Percentiles rank a stretch among this genome's conserved stretches.
Conservation (phyloP, 1,140 invertebrate genomes). For the Nylanderia fulva region DNA sequence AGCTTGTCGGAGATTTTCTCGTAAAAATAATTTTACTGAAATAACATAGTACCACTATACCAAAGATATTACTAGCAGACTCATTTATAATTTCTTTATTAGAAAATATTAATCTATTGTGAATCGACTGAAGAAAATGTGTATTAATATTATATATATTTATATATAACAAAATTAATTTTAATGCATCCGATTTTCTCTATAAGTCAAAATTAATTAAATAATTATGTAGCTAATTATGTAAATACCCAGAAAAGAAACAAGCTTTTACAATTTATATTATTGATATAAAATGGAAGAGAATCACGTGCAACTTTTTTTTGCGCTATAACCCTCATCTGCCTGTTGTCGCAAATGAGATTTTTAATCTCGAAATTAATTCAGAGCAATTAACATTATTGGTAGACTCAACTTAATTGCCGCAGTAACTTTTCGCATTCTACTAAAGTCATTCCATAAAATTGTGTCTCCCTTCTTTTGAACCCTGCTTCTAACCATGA, state of each 20-base stretch:
- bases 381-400: slow-evolving; percentile 79
- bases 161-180: background rate
- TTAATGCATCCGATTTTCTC: background rate
- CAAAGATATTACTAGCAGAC: too few species aligned
- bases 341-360: background rate
- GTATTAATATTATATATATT: background rate
- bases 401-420: slow-evolving; percentile 74
- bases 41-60: slow-evolving; percentile 42
- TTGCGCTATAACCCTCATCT: background rate
- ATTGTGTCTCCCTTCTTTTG: slow-evolving; percentile 62
- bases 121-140: background rate
- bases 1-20: slow-evolving; percentile 71
- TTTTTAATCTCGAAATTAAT: slow-evolving; percentile 81
- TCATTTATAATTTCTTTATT: slow-evolving; percentile 4
- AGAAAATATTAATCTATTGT: background rate
- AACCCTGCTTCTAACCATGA: background rate
- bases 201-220: background rate
- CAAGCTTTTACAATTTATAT: background rate
- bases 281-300: background rate
- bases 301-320: background rate
- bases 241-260: too few species aligned
- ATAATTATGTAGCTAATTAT: background rate
- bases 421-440: slow-evolving; percentile 67
- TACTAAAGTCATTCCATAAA: slow-evolving; percentile 74
- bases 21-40: slow-evolving; percentile 70